Base-by-base conservation (phyloP, 2,113 vertebrate species). In the Cisticola juncidis region DNA sequence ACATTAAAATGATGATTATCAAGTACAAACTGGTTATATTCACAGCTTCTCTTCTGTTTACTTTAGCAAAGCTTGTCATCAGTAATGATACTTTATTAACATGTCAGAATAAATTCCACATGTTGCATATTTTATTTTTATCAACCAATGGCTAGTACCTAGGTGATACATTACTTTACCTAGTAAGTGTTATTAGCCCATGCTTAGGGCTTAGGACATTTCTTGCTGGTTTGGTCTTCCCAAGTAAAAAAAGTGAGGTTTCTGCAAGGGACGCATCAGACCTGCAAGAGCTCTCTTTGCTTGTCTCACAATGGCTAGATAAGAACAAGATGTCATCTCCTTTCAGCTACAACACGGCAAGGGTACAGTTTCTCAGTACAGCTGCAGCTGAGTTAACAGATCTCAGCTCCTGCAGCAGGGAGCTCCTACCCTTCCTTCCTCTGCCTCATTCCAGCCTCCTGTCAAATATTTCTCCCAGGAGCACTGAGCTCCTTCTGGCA, bases 371-470 rank as follows among this genome's bases (percentile, higher is more conserved):
- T 85, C 92, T 93, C 79, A 82, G 80, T 94, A 86, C 82, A 96
- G 88, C 91, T 94, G 86, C 82, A 97, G 82, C 76, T 62, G 64
- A 94, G 74, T 83, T 93, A 94, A 92, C n/a, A 90, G 72, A 94
- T 83, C 80, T 54, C 96, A 94, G 94, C 60, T 92, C 65, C 80
- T 81, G 88, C 44, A 8, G 69, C 20, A 2, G 60, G 76, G 72
- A 95, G 92, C 94, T 96, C 86, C 61, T 88, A 76, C 85, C 81
- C 80, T 78, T 91, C 80, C 91, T 95, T 93, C 86, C 68, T 79
- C 88, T 90, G 88, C 90, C 93, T 94, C 77, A 84, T 91, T 93
- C 84, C 90, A 91, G 78, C 92, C 92, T 95, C 96, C 92, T 90
- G 95, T 88, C 86, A 81, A 91, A 54, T 42, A 90, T 68, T 91